Evolutionary conservation across 1,140 invertebrate genomes (phyloP).

Genomic region (Pseudomyrmex sp.): DNA sequence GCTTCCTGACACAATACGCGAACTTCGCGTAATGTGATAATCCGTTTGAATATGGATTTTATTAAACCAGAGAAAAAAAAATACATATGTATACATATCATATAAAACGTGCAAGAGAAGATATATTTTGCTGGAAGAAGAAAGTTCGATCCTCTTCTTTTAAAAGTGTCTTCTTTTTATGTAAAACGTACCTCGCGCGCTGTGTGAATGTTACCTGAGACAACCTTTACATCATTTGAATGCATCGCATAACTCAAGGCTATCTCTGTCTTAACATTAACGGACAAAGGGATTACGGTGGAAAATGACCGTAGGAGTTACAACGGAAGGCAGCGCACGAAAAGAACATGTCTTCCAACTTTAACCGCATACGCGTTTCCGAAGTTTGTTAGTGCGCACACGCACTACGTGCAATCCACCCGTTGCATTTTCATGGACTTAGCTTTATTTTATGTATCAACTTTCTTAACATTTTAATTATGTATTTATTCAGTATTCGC

Average conservation of each 20-base stretch:
- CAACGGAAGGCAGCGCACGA: slow-evolving; percentile 28
- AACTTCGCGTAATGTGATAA: neutral
- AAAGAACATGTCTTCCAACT: slow-evolving; percentile 48
- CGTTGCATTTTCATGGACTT: neutral
- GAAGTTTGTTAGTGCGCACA: neutral
- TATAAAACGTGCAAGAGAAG: too few species aligned
- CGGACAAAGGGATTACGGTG: slow-evolving; percentile 46
- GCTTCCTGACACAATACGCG: too few species aligned
- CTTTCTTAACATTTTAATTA: slow-evolving; percentile 13
- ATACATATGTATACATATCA: too few species aligned
- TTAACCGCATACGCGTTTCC: slow-evolving; percentile 58
- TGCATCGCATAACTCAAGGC: neutral
- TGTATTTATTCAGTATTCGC: neutral
- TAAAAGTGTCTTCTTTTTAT: neutral
- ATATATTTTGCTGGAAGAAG: too few species aligned
- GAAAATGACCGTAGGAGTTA: slow-evolving; percentile 53
- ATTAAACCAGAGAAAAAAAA: too few species aligned
- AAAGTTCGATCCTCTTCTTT: too few species aligned
- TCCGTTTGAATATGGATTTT: too few species aligned
- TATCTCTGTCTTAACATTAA: slow-evolving; percentile 54
- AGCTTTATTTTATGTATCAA: neutral
- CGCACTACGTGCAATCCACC: neutral
- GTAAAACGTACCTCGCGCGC: too few species aligned
- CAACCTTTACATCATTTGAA: slow-evolving; percentile 1
- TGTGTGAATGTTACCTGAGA: neutral